A percentile compares a stretch with the other conserved stretches of the same genome.
Conservation (phyloP, 2,113 vertebrate species). For the Pteronura brasiliensis region DNA sequence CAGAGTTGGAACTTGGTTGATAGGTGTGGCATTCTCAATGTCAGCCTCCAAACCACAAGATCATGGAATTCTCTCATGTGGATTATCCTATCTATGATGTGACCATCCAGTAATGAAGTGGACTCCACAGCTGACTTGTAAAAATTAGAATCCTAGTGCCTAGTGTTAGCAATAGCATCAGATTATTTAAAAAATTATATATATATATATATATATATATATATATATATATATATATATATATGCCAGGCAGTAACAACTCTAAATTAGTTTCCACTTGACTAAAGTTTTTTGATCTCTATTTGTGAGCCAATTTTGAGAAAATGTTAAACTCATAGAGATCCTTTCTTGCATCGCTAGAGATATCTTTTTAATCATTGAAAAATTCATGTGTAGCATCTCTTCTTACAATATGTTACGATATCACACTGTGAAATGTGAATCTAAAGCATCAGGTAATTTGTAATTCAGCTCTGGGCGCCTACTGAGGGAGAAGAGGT, state of each 20-base stretch:
- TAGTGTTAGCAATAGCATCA: neutral
- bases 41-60: neutral
- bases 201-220: neutral
- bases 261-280: slow-evolving; percentile 48
- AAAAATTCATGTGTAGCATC: slow-evolving; percentile 45
- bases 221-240: neutral
- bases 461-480: slow-evolving; percentile 19
- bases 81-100: neutral
- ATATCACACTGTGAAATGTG: slow-evolving; percentile 36
- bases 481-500: neutral
- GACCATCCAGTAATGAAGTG: neutral
- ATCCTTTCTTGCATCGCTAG: slow-evolving; percentile 29
- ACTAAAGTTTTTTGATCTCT: slow-evolving; percentile 27
- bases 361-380: slow-evolving; percentile 54
- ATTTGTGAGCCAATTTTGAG: slow-evolving; percentile 40
- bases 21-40: neutral
- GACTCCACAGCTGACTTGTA: neutral
- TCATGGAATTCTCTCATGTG: neutral
- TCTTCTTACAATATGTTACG: neutral
- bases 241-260: neutral
- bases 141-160: neutral
- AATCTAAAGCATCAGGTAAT: slow-evolving; percentile 41
- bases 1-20: neutral
- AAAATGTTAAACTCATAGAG: slow-evolving; percentile 35
- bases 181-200: neutral